Base-by-base conservation (phyloP, 2,797 vertebrate genomes). In the Urosaurus nigricauda region DNA sequence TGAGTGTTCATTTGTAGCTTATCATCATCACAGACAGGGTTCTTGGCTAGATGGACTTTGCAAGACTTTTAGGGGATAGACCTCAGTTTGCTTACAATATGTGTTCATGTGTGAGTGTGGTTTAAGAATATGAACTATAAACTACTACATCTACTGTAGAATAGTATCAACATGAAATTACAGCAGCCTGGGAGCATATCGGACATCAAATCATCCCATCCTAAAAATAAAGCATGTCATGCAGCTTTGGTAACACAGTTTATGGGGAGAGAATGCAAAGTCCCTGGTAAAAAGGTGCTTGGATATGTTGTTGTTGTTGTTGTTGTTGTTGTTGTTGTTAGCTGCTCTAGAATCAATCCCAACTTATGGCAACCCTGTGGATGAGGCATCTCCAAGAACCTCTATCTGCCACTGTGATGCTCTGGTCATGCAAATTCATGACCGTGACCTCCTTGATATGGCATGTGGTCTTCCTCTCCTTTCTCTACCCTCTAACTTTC, bases 11-110 rank as follows among this genome's bases (percentile, higher is more conserved):
- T 91, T 1, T 0, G 3, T 77, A n/a, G 43, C 0, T 83, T 63
- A 16, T 6, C 87, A 51, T 35, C 77, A 17, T 65, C 43, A 14
- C 26, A 83, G 87, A 17, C 2, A 90, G 87, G 17, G 26, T 88
- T 13, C 53, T 87, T 2, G 1, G 12, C 40, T 32, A 26, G 19
- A 56, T 75, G 11, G 13, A n/a, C 79, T 68, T 88, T 29, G 56
- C 75, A 90, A 81, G 87, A 7, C 11, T 19, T 37, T 74, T 80
- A 53, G n/a, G 24, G 24, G 11, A 51, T 81, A 3, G 63, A 58
- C 16, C 8, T 53, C 53, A 24, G 6, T 68, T 75, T 77, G 40
- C n/a, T 53, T 40, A 60, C 24, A 83, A 21, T 80, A 37, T 8
- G 43, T 14, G 56, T 75, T 21, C 26, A 43, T 19, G 1, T 32